Evolutionary conservation across 2,797 vertebrate species (phyloP).

Genomic region (Gadopsis bispinosus): DNA sequence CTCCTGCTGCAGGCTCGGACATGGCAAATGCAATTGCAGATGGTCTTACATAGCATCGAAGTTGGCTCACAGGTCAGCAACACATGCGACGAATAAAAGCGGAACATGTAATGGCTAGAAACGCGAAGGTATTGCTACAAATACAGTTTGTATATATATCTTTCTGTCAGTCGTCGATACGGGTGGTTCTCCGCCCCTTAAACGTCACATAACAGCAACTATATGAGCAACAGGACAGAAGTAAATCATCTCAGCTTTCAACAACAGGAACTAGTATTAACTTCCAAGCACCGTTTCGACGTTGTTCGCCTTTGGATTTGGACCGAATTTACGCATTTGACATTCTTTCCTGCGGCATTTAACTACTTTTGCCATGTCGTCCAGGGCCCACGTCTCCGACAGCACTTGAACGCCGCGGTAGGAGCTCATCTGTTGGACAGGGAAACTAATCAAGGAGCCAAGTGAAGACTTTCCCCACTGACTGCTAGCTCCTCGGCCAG

Average conservation of each 20-base stretch:
- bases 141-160: not conserved
- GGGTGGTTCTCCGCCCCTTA: constrained; percentile 32
- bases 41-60: not conserved
- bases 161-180: not conserved
- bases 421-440: constrained; percentile 83
- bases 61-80: not conserved
- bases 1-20: not conserved
- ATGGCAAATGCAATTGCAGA: not conserved
- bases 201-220: constrained; percentile 49
- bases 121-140: not conserved
- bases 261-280: not conserved
- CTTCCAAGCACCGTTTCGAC: rapidly evolving
- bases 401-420: constrained; percentile 57
- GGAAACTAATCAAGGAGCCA: constrained; percentile 81
- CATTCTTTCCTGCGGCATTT: not conserved
- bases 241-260: not conserved
- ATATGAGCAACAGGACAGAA: not conserved
- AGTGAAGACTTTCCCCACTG: constrained; percentile 71
- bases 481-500: constrained; percentile 62
- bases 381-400: constrained; percentile 41
- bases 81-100: not conserved
- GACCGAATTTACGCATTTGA: not conserved
- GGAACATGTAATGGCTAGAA: not conserved
- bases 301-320: not conserved
- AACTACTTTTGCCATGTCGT: rapidly evolving